phyloP scores from a whole-genome alignment of 2,888 invertebrate genomes.

The Periphyllus acericola region DNA sequence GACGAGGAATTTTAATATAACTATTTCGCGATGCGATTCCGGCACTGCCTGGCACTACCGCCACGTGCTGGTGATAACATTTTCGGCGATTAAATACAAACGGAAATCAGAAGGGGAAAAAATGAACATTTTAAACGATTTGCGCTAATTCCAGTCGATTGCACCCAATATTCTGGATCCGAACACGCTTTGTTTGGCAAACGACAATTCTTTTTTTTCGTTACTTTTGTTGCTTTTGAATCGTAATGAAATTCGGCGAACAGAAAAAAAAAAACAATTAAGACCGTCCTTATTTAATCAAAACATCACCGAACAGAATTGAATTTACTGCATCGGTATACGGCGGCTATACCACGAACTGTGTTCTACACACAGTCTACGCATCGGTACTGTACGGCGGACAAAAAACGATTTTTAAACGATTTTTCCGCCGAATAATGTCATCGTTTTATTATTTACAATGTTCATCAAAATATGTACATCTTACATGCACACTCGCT shows the following conservation, averaged over 20 bases:
- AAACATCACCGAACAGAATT: neutral
- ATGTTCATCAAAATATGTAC: neutral
- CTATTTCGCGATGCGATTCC: neutral
- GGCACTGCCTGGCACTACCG: neutral
- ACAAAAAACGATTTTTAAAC: too few species aligned
- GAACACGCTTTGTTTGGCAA: neutral
- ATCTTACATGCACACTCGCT: neutral
- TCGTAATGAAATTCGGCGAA: neutral
- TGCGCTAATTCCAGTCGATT: constrained; percentile 16
- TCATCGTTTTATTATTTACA: constrained; percentile 28
- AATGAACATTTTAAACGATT: neutral
- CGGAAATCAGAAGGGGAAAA: neutral
- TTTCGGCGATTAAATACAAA: neutral
- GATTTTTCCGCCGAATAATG: neutral
- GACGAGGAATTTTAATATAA: neutral
- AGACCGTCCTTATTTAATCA: neutral
- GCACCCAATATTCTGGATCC: neutral
- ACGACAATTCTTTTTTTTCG: neutral
- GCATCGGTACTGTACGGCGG: too few species aligned
- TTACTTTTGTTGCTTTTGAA: neutral
- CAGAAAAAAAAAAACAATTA: neutral
- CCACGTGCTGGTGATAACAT: neutral
- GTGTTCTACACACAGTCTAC: too few species aligned
- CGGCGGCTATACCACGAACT: neutral
- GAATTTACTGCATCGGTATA: neutral